A percentile compares a stretch with the other conserved stretches of the same genome.
Evolutionary conservation across 1,140 invertebrate genomes (phyloP).

Genomic region (Zaprionus africanus): DNA sequence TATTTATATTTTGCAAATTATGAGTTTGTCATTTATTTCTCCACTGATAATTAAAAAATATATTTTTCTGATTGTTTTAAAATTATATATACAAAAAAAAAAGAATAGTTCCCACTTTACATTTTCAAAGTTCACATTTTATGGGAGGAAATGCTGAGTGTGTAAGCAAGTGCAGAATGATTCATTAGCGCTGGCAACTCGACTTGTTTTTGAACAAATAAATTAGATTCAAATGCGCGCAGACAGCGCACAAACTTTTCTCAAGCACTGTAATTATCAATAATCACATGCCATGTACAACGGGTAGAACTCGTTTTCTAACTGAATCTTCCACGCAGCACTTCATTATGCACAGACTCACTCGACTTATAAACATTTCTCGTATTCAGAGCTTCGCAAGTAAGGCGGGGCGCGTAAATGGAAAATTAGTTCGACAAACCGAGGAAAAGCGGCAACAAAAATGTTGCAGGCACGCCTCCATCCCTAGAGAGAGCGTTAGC

Average conservation of each 20-base stretch:
- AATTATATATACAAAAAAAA: too few species aligned
- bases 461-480: not conserved
- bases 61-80: too few species aligned
- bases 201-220: not conserved
- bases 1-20: too few species aligned
- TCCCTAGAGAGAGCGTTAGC: not conserved
- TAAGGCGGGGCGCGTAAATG: not conserved
- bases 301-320: not conserved
- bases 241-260: not conserved
- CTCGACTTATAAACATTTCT: constrained; percentile 5
- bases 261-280: not conserved
- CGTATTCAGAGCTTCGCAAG: not conserved
- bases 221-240: not conserved
- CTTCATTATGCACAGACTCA: constrained; percentile 44
- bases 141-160: too few species aligned
- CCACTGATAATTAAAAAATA: too few species aligned
- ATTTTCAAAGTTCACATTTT: too few species aligned
- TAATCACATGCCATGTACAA: not conserved
- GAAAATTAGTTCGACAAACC: constrained; percentile 1
- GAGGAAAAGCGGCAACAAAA: not conserved
- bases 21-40: too few species aligned
- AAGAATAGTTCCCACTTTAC: too few species aligned
- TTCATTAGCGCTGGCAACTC: not conserved
- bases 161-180: not conserved
- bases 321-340: not conserved